A percentile compares a stretch with the other conserved stretches of the same genome.
These are phyloP conservation scores for Sigmodon hispidus DNA, from an alignment of 2,113 vertebrate species.

Conservation along the genomic window DNA sequence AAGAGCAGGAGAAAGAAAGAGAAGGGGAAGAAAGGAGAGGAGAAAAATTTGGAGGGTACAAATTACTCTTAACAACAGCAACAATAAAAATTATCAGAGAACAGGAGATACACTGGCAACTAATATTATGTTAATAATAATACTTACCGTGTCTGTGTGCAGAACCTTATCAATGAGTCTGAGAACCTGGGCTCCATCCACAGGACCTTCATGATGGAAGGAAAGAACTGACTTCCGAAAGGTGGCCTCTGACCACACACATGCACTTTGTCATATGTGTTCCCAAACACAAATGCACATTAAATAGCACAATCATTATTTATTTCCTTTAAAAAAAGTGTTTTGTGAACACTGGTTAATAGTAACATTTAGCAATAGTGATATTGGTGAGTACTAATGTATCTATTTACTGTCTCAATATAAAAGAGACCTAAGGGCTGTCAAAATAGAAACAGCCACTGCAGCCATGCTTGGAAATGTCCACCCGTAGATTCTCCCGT, in stretches of 20 bases:
- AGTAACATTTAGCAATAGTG: constrained; percentile 61
- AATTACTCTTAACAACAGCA: neutral
- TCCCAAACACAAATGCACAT: neutral
- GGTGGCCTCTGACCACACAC: neutral
- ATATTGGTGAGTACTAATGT: constrained; percentile 53
- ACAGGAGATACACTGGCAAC: neutral
- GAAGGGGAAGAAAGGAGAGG: neutral
- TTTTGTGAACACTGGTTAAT: constrained; percentile 73
- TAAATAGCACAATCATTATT: neutral
- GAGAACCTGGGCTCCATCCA: neutral
- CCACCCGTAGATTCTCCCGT: neutral
- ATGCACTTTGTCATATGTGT: neutral
- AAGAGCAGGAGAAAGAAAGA: neutral
- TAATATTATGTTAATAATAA: constrained; percentile 60
- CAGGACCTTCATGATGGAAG: neutral
- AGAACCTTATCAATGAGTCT: neutral
- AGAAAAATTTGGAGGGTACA: fast-evolving
- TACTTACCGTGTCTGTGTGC: constrained; percentile 50
- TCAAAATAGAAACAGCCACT: neutral
- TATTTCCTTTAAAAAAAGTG: neutral
- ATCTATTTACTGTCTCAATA: constrained; percentile 46
- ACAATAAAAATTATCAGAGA: neutral
- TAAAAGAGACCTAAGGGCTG: constrained; percentile 59
- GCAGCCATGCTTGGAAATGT: neutral
- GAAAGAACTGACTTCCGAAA: neutral